Percentiles rank a stretch among this genome's conserved stretches.
phyloP scores from a whole-genome alignment of 2,888 invertebrate species.

The Ashinkailepas kermadecensis region DNA sequence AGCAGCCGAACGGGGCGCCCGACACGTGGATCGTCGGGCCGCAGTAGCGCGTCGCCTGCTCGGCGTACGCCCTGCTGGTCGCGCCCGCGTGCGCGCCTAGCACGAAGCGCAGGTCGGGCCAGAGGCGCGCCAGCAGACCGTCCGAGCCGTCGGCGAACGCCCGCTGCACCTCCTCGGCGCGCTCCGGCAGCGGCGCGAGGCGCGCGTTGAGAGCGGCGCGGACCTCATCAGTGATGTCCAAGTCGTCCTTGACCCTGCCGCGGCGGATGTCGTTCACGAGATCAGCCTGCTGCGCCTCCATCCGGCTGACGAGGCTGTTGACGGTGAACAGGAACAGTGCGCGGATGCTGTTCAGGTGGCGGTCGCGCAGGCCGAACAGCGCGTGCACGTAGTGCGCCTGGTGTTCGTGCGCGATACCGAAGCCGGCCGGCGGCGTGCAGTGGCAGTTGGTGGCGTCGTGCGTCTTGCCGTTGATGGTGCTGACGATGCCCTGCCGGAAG shows the following conservation, averaged over 20 bases:
- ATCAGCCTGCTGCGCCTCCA: background rate
- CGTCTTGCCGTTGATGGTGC: background rate
- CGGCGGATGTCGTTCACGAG: background rate
- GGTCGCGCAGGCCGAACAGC: background rate
- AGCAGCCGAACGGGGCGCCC: background rate
- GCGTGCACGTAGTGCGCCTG: background rate
- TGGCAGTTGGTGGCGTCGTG: background rate
- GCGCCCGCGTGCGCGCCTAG: background rate
- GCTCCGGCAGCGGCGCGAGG: background rate
- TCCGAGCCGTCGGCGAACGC: background rate
- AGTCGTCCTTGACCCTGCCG: background rate
- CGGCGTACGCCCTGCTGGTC: background rate
- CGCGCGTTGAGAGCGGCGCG: background rate
- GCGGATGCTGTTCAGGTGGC: background rate
- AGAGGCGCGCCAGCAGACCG: background rate
- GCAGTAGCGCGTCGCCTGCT: background rate
- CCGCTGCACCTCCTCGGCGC: background rate
- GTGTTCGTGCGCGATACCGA: background rate
- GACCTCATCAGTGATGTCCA: background rate
- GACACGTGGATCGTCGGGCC: background rate
- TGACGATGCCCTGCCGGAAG: background rate
- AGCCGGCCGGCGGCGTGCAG: background rate
- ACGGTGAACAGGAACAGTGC: background rate
- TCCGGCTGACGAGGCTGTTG: background rate
- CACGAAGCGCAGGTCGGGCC: background rate